A percentile compares a stretch with the other conserved stretches of the same genome.
These are phyloP conservation scores for Girardinichthys multiradiatus DNA, from an alignment of 2,113 vertebrate species.

Conservation along the genomic window DNA sequence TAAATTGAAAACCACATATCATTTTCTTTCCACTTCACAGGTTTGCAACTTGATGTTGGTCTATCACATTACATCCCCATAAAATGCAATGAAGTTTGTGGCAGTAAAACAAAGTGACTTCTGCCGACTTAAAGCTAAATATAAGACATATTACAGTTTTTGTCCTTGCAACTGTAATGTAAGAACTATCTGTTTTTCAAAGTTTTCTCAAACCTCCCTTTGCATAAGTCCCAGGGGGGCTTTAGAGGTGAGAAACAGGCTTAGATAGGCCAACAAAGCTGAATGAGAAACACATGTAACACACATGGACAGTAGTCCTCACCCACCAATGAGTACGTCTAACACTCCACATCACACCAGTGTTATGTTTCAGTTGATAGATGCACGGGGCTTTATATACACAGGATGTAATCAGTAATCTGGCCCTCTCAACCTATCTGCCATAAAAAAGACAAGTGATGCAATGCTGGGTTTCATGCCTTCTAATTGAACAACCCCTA, in stretches of 20 bases:
- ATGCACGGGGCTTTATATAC: constrained; percentile 32
- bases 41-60: neutral
- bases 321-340: constrained; percentile 3
- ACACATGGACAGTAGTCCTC: constrained; percentile 33
- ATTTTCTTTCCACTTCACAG: neutral
- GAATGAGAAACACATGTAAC: constrained; percentile 69
- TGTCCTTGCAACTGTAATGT: constrained; percentile 15
- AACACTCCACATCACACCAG: constrained; percentile 13
- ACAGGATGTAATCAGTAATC: constrained; percentile 39
- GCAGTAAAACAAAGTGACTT: neutral
- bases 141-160: neutral
- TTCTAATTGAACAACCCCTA: constrained; percentile 28
- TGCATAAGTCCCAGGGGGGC: constrained; percentile 44
- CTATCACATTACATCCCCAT: neutral
- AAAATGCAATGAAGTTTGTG: neutral
- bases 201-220: constrained; percentile 40
- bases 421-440: constrained; percentile 22
- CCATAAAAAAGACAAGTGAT: constrained; percentile 50
- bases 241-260: constrained; percentile 64
- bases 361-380: constrained; percentile 65
- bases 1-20: too few relatives aligned
- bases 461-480: constrained; percentile 46
- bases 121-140: neutral
- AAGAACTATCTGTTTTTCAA: constrained; percentile 31
- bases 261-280: constrained; percentile 51